phyloP scores from a whole-genome alignment of 2,888 invertebrate species.

The Graphium colonna region DNA sequence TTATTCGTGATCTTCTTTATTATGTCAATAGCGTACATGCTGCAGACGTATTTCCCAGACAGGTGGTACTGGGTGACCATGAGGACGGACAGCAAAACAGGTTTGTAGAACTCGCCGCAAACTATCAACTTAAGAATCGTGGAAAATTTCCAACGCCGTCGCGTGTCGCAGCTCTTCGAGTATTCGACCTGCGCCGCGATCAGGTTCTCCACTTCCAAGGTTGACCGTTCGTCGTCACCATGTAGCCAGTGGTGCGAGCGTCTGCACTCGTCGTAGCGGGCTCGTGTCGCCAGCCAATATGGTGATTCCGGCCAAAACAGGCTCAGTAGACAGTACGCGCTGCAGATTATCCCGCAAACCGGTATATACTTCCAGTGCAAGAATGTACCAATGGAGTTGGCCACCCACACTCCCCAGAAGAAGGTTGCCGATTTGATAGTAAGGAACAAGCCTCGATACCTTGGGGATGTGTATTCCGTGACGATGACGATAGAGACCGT shows the following conservation, averaged over 20 bases:
- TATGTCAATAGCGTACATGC: constrained; percentile 50
- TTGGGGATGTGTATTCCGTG: constrained; percentile 36
- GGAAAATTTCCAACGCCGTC: background rate
- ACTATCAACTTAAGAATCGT: background rate
- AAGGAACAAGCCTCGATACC: constrained; percentile 36
- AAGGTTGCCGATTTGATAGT: constrained; percentile 37
- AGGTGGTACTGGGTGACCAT: constrained; percentile 45
- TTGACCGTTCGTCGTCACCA: constrained; percentile 38
- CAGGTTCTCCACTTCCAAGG: constrained; percentile 40
- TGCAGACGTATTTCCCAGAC: constrained; percentile 47
- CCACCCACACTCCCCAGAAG: constrained; percentile 39
- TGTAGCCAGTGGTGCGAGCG: constrained; percentile 44
- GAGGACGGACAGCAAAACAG: constrained; percentile 40
- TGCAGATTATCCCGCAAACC: constrained; percentile 32
- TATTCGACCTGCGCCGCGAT: constrained; percentile 24
- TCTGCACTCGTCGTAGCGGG: constrained; percentile 45
- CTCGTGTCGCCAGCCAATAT: constrained; percentile 49
- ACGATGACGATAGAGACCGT: constrained; percentile 34
- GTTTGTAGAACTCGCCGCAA: constrained; percentile 39
- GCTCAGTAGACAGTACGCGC: constrained; percentile 30
- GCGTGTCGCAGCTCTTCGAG: background rate
- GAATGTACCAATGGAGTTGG: constrained; percentile 41
- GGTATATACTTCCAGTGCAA: constrained; percentile 38
- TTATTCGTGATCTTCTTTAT: constrained; percentile 45
- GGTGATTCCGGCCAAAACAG: constrained; percentile 44